phyloP scores from a whole-genome alignment of 1,140 invertebrate species.

The Bombus affinis region DNA sequence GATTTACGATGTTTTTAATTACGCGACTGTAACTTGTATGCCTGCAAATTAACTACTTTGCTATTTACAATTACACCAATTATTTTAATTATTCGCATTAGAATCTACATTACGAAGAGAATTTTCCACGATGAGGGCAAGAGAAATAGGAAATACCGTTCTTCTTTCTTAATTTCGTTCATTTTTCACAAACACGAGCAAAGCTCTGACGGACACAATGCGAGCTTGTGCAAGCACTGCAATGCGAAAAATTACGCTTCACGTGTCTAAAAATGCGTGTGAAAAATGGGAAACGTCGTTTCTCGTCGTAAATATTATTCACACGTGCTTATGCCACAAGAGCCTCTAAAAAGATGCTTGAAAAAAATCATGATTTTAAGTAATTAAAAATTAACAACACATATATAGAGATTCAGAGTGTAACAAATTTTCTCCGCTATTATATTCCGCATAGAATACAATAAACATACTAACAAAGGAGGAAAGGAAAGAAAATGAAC shows the following conservation, averaged over 20 bases:
- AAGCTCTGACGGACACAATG: not conserved
- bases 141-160: not conserved
- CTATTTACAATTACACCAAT: not conserved
- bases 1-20: not conserved
- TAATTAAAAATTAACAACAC: not conserved
- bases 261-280: not conserved
- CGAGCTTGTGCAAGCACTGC: not conserved
- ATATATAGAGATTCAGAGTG: not conserved
- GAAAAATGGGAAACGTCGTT: not conserved
- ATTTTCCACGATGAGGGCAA: not conserved
- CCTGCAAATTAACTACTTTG: not conserved
- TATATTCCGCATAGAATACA: too few relatives aligned
- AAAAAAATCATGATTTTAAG: not conserved
- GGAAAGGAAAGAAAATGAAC: not conserved
- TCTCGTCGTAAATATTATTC: not conserved
- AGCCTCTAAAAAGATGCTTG: not conserved
- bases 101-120: not conserved
- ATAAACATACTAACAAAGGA: not conserved
- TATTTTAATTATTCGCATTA: not conserved
- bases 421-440: not conserved
- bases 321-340: not conserved
- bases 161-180: slow-evolving; percentile 1
- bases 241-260: not conserved
- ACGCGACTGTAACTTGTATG: not conserved
- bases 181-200: not conserved